Conservation (phyloP, 2,888 invertebrate genomes). For the Diaperis boleti region DNA sequence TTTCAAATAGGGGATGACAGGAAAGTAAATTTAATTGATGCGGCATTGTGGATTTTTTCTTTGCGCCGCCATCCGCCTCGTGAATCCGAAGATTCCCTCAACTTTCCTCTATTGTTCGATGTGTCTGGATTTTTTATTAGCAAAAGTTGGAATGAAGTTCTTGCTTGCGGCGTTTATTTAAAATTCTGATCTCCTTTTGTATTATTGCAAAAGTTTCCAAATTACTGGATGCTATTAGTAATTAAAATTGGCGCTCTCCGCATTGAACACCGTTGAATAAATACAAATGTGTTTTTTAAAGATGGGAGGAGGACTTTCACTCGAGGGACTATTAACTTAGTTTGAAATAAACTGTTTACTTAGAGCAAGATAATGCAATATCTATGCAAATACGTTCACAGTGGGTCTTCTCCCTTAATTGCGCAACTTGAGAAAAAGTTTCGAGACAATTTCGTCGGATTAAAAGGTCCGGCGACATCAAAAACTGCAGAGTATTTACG, state of each 20-base stretch:
- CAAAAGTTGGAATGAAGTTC: constrained; percentile 25
- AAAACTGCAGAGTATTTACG: constrained; percentile 1
- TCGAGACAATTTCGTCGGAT: background rate
- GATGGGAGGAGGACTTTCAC: background rate
- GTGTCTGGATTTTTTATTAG: constrained; percentile 17
- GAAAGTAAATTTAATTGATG: constrained; percentile 32
- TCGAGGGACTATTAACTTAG: constrained; percentile 2
- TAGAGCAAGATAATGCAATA: constrained; percentile 13
- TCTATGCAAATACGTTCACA: constrained; percentile 23
- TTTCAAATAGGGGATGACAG: constrained; percentile 32
- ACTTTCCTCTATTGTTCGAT: constrained; percentile 11
- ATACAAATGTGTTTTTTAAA: background rate
- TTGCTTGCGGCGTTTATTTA: constrained; percentile 23
- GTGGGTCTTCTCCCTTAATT: constrained; percentile 20
- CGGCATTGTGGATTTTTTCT: constrained; percentile 13
- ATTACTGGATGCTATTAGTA: constrained; percentile 25
- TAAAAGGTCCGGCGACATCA: background rate
- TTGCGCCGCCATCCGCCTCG: background rate
- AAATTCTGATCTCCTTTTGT: constrained; percentile 34
- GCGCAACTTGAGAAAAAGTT: constrained; percentile 8
- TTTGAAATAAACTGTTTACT: constrained; percentile 23
- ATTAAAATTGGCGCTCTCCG: constrained; percentile 19
- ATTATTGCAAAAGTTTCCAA: constrained; percentile 31
- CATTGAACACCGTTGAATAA: background rate
- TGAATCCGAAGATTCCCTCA: constrained; percentile 1